phyloP scores from a whole-genome alignment of 2,888 invertebrate genomes.

The Anticlea derivata region DNA sequence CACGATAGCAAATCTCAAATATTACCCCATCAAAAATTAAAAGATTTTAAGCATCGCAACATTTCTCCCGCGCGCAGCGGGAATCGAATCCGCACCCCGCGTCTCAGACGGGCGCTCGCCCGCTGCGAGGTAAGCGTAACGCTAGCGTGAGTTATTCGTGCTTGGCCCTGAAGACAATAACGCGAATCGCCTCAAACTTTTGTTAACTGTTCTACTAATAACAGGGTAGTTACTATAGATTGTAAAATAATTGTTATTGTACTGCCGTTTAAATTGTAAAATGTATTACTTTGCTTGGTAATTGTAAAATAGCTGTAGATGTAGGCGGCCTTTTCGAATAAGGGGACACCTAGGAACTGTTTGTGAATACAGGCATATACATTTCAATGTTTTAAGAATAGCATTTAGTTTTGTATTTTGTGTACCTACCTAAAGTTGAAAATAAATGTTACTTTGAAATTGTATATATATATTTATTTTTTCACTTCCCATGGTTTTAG shows the following conservation, averaged over 20 bases:
- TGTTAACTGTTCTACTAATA: neutral
- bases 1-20: too few relatives aligned
- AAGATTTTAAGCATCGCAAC: too few relatives aligned
- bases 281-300: too few relatives aligned
- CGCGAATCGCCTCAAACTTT: slow-evolving; percentile 5
- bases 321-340: neutral
- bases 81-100: too few relatives aligned
- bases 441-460: slow-evolving; percentile 35
- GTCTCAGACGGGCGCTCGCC: too few relatives aligned
- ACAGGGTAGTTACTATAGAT: slow-evolving; percentile 11
- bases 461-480: slow-evolving; percentile 9
- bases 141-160: too few relatives aligned
- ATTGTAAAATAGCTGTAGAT: too few relatives aligned
- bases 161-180: slow-evolving; percentile 11
- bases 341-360: neutral
- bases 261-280: too few relatives aligned
- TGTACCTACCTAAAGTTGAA: slow-evolving; percentile 46
- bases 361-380: slow-evolving; percentile 25
- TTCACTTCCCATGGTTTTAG: neutral
- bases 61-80: too few relatives aligned
- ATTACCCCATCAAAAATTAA: too few relatives aligned
- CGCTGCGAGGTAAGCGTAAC: too few relatives aligned
- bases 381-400: slow-evolving; percentile 41
- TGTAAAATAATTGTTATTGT: slow-evolving; percentile 10
- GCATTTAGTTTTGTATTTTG: slow-evolving; percentile 74